Conservation (phyloP, 2,113 vertebrate genomes). For the Asarcornis scutulata region DNA sequence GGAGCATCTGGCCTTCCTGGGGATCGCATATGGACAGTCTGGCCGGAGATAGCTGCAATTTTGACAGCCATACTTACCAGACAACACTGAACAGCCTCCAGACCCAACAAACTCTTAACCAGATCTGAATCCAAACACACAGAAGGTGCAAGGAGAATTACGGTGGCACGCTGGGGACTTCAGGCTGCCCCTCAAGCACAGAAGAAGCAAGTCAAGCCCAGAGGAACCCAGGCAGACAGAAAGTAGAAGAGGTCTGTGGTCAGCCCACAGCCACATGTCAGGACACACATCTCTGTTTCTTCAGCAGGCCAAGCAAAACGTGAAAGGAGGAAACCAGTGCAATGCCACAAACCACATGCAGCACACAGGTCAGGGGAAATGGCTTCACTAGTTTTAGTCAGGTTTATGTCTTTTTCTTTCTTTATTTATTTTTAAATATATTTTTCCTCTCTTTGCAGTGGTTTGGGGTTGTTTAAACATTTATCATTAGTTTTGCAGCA, state of each 20-base stretch:
- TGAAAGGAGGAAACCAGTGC: background rate
- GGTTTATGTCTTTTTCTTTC: fast-evolving
- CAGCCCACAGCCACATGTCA: background rate
- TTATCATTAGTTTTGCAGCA: background rate
- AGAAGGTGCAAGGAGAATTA: background rate
- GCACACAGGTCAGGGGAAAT: background rate
- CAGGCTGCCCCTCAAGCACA: background rate
- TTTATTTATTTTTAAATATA: no score
- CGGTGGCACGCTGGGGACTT: background rate
- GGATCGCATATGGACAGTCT: background rate
- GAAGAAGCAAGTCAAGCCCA: background rate
- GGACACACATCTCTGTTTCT: background rate
- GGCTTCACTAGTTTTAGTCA: background rate
- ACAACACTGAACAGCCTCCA: background rate
- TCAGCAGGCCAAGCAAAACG: background rate
- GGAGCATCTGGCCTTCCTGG: background rate
- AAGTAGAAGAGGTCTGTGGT: background rate
- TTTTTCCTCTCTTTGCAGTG: background rate
- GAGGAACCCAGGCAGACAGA: background rate
- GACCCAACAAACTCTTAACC: background rate
- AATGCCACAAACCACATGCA: background rate
- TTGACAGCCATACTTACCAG: background rate
- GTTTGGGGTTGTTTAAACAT: background rate
- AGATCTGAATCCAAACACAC: background rate
- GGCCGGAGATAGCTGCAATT: background rate